Evolutionary conservation across 2,113 vertebrate species (phyloP), one percentile per base, ranked within the genome.

Genomic region (Tautogolabrus adspersus): DNA sequence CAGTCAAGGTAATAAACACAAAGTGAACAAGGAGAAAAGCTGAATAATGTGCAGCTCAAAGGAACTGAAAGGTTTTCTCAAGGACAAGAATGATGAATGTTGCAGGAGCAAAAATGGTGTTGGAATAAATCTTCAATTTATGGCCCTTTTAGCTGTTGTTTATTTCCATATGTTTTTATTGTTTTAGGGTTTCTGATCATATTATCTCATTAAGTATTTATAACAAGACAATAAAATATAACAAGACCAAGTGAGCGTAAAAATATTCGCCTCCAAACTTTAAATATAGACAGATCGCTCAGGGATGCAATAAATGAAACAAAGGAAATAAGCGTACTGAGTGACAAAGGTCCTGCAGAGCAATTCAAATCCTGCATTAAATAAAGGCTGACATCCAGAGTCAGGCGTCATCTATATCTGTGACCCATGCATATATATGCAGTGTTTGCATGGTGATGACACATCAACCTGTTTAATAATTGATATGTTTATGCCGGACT

Each of bases 251-350:
- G 77, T 13, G 37, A 61, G 66, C 37, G 59, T 71, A 40, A 84
- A 77, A 61, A 76, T 11, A 23, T 71, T 73, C 64, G 59, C 79
- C 64, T 85, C 87, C 64, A 73, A 78, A 66, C 51, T 83, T 88
- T 67, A 88, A 91, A 90, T 91, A 92, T 89, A 89, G 81, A 92
- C 83, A 58, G 58, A 56, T 51, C 40, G 46, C 61, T 75, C 61
- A 70, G 54, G 64, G 87, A 83, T 63, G 87, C 69, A 86, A 92
- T 93, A 91, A 92, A 87, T 61, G 16, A 77, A 72, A 81, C 65
- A 68, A 72, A 73, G 23, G 71, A 61, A 89, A 91, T 84, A 87
- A 84, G 21, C 40, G 62, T 49, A 61, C 42, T 5, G 60, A 13
- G 40, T 54, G 54, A 21, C 44, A 26, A 61, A 49, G 68, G 66